These are phyloP conservation scores for Cosmorhoe ocellata DNA, from an alignment of 2,888 invertebrate genomes.

Conservation along the genomic window DNA sequence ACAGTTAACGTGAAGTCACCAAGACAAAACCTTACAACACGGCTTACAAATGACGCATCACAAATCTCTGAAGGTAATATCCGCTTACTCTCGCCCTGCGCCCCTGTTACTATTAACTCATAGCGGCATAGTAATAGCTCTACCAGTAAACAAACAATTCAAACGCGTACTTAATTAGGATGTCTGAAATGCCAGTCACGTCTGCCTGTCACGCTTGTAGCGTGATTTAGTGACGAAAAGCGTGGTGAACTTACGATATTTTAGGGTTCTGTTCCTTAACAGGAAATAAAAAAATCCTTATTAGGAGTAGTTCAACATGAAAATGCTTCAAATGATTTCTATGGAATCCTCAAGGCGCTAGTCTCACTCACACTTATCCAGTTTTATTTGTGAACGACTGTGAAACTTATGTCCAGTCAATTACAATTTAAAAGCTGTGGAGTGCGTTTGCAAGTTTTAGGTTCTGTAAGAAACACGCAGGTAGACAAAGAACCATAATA, in stretches of 20 bases:
- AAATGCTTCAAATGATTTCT: no score
- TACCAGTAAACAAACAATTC: conserved; percentile 12
- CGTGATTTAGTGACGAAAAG: conserved; percentile 16
- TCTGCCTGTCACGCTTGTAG: conserved; percentile 6
- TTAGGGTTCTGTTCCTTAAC: background rate
- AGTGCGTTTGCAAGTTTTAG: no score
- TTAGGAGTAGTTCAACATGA: no score
- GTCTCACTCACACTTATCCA: no score
- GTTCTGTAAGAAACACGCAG: no score
- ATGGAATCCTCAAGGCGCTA: no score
- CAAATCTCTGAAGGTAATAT: conserved; percentile 5
- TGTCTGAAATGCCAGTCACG: conserved; percentile 14
- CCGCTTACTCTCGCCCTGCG: background rate
- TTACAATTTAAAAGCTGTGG: background rate
- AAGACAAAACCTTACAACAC: no score
- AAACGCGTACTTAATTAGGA: conserved; percentile 7
- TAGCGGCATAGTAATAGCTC: conserved; percentile 3
- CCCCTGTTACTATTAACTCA: background rate
- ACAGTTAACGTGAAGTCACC: no score
- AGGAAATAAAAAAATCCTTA: no score
- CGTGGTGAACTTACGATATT: conserved; percentile 14
- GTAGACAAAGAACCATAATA: no score
- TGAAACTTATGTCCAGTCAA: conserved; percentile 1
- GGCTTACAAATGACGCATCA: background rate
- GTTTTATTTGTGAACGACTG: no score